Conservation (phyloP, 2,888 invertebrate species). For the Andricus curvator region DNA sequence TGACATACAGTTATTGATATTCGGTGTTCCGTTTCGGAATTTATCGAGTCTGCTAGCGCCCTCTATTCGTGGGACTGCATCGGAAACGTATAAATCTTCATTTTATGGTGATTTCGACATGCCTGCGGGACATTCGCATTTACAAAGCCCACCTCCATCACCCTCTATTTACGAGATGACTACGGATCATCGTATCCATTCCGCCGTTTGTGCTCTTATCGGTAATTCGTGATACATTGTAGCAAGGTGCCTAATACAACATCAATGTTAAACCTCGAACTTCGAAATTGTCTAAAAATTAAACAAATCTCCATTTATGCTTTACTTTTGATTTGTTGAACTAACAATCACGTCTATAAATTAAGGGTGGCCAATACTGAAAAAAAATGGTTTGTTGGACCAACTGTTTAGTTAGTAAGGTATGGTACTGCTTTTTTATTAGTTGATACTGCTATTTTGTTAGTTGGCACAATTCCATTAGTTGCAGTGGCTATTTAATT, state of each 20-base stretch:
- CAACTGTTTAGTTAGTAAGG: too few relatives aligned
- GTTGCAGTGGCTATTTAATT: too few relatives aligned
- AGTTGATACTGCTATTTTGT: too few relatives aligned
- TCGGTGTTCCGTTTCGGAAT: conserved; percentile 24
- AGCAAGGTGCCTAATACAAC: not conserved
- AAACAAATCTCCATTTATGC: not conserved
- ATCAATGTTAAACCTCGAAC: not conserved
- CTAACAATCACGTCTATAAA: too few relatives aligned
- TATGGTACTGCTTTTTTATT: too few relatives aligned
- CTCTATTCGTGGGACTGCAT: conserved; percentile 37
- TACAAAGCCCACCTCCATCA: conserved; percentile 42
- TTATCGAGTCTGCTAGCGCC: conserved; percentile 13
- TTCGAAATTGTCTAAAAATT: not conserved
- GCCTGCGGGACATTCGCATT: conserved; percentile 48
- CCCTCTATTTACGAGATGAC: conserved; percentile 53
- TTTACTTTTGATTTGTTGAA: not conserved
- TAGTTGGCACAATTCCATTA: too few relatives aligned
- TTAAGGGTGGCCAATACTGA: too few relatives aligned
- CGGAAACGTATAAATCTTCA: conserved; percentile 56
- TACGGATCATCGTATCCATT: conserved; percentile 51
- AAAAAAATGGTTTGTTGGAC: too few relatives aligned
- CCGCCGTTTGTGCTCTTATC: not conserved
- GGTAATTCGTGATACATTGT: not conserved
- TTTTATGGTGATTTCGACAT: conserved; percentile 45
- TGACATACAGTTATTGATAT: conserved; percentile 34